Percentiles rank a stretch among this genome's conserved stretches.
Evolutionary conservation across 2,113 vertebrate genomes (phyloP).

Genomic region (Empidonax traillii): DNA sequence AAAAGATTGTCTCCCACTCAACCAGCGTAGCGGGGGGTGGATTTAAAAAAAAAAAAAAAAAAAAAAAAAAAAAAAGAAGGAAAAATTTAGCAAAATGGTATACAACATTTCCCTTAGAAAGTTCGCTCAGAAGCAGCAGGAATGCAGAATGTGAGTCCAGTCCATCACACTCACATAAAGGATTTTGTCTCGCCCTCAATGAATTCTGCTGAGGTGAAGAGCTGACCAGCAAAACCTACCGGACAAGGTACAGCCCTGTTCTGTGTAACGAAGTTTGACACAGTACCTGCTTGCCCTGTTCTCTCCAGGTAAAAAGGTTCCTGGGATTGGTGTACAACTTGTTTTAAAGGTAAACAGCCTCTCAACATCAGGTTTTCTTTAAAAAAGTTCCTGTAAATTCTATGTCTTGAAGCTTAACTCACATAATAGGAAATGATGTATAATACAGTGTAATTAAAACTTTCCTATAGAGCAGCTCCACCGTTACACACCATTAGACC

Average conservation of each 20-base stretch:
- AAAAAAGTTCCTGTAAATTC: background rate
- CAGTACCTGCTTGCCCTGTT: background rate
- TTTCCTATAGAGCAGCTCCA: background rate
- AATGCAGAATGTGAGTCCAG: background rate
- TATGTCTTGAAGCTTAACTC: background rate
- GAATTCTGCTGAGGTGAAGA: background rate
- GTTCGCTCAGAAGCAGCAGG: background rate
- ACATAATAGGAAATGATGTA: background rate
- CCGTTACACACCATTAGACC: background rate
- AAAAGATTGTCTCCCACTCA: background rate
- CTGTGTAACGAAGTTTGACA: background rate
- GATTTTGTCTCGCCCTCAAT: background rate
- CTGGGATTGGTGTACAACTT: background rate
- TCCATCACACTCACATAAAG: background rate
- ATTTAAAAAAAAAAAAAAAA: no score
- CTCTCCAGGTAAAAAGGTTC: background rate
- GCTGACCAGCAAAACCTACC: background rate
- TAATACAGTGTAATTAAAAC: background rate
- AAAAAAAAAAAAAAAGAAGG: no score
- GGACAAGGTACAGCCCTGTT: background rate
- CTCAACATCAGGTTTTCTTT: background rate
- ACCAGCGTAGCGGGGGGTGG: fast-evolving
- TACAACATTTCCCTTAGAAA: no score
- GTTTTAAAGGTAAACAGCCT: background rate
- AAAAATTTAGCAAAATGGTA: no score